These are phyloP conservation scores for Holothuria leucospilota DNA, from an alignment of 53 echinoderm and acorn worm species.

Conservation along the genomic window DNA sequence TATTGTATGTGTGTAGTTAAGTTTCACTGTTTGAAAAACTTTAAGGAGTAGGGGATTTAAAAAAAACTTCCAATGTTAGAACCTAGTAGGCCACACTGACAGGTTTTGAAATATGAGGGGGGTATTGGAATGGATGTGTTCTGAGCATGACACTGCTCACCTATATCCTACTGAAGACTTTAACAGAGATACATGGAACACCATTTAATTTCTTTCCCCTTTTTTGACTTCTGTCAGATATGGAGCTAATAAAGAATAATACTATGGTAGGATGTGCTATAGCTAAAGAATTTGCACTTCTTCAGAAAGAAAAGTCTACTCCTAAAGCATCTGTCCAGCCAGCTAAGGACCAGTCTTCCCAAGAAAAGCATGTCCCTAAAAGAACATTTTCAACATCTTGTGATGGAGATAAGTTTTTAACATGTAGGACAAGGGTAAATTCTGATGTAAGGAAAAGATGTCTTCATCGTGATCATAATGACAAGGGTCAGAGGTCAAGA, in stretches of 20 bases:
- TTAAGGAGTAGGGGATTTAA: too few species aligned
- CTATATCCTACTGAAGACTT: too few species aligned
- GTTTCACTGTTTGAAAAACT: too few species aligned
- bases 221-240: too few species aligned
- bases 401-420: neutral
- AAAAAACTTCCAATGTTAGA: too few species aligned
- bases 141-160: too few species aligned
- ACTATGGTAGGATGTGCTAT: constrained; percentile 88
- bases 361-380: neutral
- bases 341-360: neutral
- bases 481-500: neutral
- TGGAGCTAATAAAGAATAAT: constrained; percentile 67
- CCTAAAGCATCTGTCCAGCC: neutral
- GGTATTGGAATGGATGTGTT: too few species aligned
- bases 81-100: too few species aligned
- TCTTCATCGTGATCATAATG: constrained; percentile 1
- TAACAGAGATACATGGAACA: too few species aligned
- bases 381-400: neutral
- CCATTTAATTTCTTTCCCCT: too few species aligned
- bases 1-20: too few species aligned
- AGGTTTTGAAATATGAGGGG: too few species aligned
- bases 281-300: constrained; percentile 73
- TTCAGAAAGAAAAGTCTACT: constrained; percentile 10
- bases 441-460: neutral
- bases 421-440: neutral